Evolutionary conservation across 2,888 invertebrate species (phyloP), one percentile per base, ranked within the genome.

Genomic region (Chrysolina haemoptera): DNA sequence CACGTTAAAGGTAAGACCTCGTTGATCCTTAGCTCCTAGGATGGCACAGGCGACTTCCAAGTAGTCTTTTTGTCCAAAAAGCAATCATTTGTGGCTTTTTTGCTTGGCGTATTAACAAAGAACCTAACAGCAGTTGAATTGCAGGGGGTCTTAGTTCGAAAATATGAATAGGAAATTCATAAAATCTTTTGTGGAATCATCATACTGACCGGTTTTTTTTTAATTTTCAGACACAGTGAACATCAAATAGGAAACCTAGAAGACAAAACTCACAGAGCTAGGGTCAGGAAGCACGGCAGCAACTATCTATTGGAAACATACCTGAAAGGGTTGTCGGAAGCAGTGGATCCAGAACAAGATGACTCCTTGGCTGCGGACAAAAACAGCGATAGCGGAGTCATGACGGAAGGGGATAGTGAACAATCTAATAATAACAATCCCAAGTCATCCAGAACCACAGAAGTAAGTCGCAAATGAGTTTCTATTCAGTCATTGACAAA

Each of bases 291-390:
- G 82, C 91, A 94, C 84, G 95, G 95, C 18, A 94, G 94, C 76
- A 95, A 95, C 87, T 95, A 95, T 85, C 90, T 95, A 64, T 89
- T 95, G 16, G 94, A 95, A 86, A 93, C 95, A 0, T 95, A 95
- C 85, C 89, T 95, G 59, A 90, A 90, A 80, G 90, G 90, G n/a
- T 81, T 90, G 40, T 88, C 90, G 43, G 90, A 89, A 80, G 88
- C 88, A n/a, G 86, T 86, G 6, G 88, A 89, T 74, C 86, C 87
- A 8, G 87, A 85, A 75, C 74, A 72, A 48, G 85, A 84, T 72
- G 85, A 85, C 65, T 81, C 81, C 70, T 79, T 83, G 73, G 90
- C 90, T 77, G 91, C 90, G 79, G 92, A 92, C 27, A 92, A 91
- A n/a, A 92, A 92, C 85, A 92, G 93, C 82, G 93, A 93, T 83